phyloP scores from a whole-genome alignment of 2,888 invertebrate genomes.

The Coenonympha arcania region DNA sequence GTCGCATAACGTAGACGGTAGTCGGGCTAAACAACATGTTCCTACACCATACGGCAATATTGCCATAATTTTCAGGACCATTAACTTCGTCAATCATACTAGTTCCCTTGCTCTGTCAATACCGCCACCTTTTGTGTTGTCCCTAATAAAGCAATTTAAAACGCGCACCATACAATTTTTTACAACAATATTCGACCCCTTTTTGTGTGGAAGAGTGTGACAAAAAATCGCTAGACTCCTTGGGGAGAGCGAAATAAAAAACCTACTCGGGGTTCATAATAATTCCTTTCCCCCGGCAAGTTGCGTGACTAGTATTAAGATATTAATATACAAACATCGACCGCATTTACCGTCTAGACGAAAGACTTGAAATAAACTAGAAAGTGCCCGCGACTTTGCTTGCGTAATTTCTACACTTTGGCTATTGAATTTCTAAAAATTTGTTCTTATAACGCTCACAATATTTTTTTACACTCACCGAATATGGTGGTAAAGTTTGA shows the following conservation, averaged over 20 bases:
- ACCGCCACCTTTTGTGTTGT: slow-evolving; percentile 19
- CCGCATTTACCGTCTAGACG: no score
- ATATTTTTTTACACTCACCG: no score
- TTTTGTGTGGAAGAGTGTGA: slow-evolving; percentile 10
- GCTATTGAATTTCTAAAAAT: no score
- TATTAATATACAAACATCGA: slow-evolving; percentile 51
- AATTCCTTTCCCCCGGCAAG: slow-evolving; percentile 33
- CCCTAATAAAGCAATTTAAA: slow-evolving; percentile 22
- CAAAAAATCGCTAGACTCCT: slow-evolving; percentile 21
- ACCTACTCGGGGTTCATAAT: slow-evolving; percentile 26
- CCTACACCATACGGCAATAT: no score
- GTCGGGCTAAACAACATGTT: no score
- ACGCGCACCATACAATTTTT: slow-evolving; percentile 21
- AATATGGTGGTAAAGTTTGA: no score
- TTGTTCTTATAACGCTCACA: no score
- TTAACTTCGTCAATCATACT: slow-evolving; percentile 20
- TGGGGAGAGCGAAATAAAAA: slow-evolving; percentile 18
- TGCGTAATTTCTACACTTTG: no score
- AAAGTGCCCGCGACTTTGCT: no score
- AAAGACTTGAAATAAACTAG: no score
- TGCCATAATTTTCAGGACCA: slow-evolving; percentile 18
- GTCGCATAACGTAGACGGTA: no score
- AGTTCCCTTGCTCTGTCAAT: slow-evolving; percentile 17
- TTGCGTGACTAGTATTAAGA: slow-evolving; percentile 42
- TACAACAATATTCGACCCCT: slow-evolving; percentile 21